Conservation (phyloP, 2,797 vertebrate species). For the Centroberyx gerrardi region DNA sequence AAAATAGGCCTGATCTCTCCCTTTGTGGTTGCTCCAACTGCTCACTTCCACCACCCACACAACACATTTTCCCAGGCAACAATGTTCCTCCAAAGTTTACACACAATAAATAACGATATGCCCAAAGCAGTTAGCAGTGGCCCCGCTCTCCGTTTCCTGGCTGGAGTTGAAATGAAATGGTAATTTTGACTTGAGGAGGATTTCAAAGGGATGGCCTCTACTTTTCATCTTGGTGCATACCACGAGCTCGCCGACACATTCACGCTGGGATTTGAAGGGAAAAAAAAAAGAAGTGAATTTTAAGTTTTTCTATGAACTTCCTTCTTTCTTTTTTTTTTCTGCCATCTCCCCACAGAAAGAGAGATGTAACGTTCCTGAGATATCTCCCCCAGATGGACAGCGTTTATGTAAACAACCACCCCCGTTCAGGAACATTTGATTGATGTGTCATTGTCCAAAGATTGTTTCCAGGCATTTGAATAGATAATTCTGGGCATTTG, state of each 20-base stretch:
- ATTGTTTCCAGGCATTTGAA: slow-evolving; percentile 85
- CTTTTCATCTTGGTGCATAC: slow-evolving; percentile 86
- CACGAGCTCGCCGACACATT: slow-evolving; percentile 85
- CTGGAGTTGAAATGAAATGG: slow-evolving; percentile 90
- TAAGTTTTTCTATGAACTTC: slow-evolving; percentile 82
- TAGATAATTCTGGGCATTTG: slow-evolving; percentile 79
- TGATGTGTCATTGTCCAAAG: slow-evolving; percentile 83
- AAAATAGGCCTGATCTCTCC: slow-evolving; percentile 87
- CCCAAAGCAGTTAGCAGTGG: slow-evolving; percentile 86
- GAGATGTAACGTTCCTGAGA: slow-evolving; percentile 73
- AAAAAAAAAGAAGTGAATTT: slow-evolving; percentile 73
- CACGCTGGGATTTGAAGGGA: slow-evolving; percentile 78
- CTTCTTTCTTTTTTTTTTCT: slow-evolving; percentile 70
- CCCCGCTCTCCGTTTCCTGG: slow-evolving; percentile 85
- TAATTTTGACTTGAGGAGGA: slow-evolving; percentile 90
- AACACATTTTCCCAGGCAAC: slow-evolving; percentile 87
- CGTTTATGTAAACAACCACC: slow-evolving; percentile 82
- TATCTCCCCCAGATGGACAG: slow-evolving; percentile 79
- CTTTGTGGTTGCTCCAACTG: slow-evolving; percentile 88
- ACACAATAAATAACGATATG: slow-evolving; percentile 89
- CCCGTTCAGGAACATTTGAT: slow-evolving; percentile 73
- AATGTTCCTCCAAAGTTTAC: slow-evolving; percentile 89
- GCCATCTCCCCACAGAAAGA: slow-evolving; percentile 76
- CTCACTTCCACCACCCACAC: slow-evolving; percentile 89
- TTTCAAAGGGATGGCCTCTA: slow-evolving; percentile 87